A percentile compares a stretch with the other conserved stretches of the same genome.
These are phyloP conservation scores for Cephus pulcher DNA, from an alignment of 2,888 invertebrate species.

Conservation along the genomic window DNA sequence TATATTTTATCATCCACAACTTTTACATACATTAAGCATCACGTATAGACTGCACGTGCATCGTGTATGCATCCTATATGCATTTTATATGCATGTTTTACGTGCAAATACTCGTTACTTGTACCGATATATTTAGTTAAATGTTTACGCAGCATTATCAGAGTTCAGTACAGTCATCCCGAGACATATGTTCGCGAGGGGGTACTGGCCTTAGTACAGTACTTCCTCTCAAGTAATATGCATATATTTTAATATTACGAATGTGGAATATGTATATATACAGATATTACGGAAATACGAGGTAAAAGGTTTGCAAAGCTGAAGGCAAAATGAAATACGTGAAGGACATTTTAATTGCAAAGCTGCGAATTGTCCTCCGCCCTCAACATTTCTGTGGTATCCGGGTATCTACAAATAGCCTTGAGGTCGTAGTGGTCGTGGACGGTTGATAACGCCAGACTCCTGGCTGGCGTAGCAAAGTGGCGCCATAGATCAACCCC, in stretches of 20 bases:
- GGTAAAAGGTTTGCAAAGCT: slow-evolving; percentile 5
- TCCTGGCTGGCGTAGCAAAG: slow-evolving; percentile 17
- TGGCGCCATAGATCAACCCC: slow-evolving; percentile 17
- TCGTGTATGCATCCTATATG: background rate
- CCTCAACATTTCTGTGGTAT: slow-evolving; percentile 3
- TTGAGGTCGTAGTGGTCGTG: slow-evolving; percentile 7
- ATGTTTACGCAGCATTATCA: background rate
- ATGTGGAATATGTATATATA: background rate
- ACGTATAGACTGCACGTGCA: background rate
- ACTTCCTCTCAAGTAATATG: background rate
- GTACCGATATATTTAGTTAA: background rate
- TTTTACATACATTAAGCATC: background rate
- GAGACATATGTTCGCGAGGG: background rate
- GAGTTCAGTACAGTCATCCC: background rate
- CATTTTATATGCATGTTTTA: background rate
- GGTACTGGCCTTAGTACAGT: background rate
- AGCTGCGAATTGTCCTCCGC: slow-evolving; percentile 10
- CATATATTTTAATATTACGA: background rate
- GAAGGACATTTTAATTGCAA: slow-evolving; percentile 23
- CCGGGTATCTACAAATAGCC: slow-evolving; percentile 20
- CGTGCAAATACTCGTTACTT: background rate
- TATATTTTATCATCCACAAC: background rate
- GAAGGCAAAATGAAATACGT: slow-evolving; percentile 10
- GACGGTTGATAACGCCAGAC: slow-evolving; percentile 17
- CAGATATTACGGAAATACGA: background rate